Evolutionary conservation across 2,888 invertebrate genomes (phyloP).

Genomic region (Disparrhopalites patrizii): DNA sequence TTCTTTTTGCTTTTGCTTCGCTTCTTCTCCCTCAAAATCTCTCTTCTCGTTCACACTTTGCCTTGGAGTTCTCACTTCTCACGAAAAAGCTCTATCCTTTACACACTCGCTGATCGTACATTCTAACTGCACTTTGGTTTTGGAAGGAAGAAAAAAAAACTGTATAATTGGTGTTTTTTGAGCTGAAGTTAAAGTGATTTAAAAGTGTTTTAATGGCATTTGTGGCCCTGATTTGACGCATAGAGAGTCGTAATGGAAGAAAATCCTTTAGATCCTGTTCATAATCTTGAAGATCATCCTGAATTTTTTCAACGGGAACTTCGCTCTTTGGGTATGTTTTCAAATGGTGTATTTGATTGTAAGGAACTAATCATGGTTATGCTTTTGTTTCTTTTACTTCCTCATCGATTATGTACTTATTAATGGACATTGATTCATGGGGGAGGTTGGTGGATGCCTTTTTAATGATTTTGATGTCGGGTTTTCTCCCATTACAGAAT

Average conservation of each 20-base stretch:
- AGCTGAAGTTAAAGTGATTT: no score
- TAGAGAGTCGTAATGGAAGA: constrained; percentile 11
- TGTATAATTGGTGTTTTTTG: no score
- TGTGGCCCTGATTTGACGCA: no score
- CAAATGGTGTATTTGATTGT: background rate
- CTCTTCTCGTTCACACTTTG: no score
- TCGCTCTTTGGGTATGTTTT: constrained; percentile 18
- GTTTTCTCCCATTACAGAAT: constrained; percentile 31
- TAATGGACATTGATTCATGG: background rate
- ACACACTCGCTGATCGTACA: no score
- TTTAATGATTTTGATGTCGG: background rate
- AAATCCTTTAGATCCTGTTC: background rate
- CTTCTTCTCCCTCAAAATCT: no score
- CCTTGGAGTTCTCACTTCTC: no score
- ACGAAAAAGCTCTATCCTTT: no score
- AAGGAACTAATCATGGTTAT: background rate
- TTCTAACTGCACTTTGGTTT: no score
- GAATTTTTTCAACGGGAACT: constrained; percentile 21
- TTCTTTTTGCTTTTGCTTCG: no score
- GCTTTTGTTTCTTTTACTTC: background rate
- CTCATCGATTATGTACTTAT: background rate
- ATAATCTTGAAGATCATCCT: constrained; percentile 15
- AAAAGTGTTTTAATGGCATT: no score
- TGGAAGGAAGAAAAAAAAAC: no score
- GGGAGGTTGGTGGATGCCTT: background rate